Conservation (phyloP, 2,797 vertebrate genomes). For the Rachycentron canadum region DNA sequence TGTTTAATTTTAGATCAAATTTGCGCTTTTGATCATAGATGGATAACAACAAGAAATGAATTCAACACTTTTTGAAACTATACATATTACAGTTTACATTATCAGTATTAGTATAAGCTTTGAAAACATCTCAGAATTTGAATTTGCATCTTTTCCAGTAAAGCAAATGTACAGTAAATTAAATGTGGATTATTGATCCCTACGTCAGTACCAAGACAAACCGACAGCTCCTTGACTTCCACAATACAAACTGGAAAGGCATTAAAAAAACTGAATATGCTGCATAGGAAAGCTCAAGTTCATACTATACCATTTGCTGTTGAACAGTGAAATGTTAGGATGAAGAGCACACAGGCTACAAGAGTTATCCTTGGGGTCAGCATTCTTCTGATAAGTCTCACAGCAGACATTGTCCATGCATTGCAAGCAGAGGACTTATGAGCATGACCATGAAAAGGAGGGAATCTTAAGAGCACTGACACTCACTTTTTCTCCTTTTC, state of each 20-base stretch:
- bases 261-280: neutral
- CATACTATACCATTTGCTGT: conserved; percentile 69
- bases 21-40: no score
- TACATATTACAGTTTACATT: neutral
- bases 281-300: conserved; percentile 14
- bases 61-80: no score
- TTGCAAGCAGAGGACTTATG: conserved; percentile 72
- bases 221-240: neutral
- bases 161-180: neutral
- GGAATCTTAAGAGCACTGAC: conserved; percentile 71
- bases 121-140: neutral
- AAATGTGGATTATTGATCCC: neutral
- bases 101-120: no score
- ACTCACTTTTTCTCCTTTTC: conserved; percentile 47
- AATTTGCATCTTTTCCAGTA: neutral
- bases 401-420: conserved; percentile 61
- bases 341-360: conserved; percentile 66
- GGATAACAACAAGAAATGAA: neutral
- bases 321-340: conserved; percentile 52
- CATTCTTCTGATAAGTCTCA: conserved; percentile 68
- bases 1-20: neutral
- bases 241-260: neutral
- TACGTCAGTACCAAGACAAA: neutral
- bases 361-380: conserved; percentile 65
- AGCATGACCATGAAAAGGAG: conserved; percentile 59